A percentile compares a stretch with the other conserved stretches of the same genome.
Conservation (phyloP, 2,113 vertebrate genomes). For the Tricholaema leucomelas region DNA sequence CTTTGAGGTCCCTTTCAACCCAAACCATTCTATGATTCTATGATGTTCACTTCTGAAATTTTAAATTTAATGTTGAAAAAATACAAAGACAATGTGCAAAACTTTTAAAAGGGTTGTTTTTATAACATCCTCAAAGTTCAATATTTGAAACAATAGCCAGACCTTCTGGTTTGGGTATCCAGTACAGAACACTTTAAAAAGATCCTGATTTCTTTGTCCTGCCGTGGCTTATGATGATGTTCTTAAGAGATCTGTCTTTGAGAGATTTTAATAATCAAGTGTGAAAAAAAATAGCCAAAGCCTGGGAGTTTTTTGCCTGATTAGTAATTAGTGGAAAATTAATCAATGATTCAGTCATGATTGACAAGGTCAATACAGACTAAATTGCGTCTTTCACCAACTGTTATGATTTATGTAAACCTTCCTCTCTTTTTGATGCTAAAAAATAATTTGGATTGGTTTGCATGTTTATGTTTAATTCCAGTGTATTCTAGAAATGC, state of each 20-base stretch:
- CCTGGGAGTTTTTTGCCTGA: not conserved
- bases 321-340: not conserved
- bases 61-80: not conserved
- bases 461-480: not conserved
- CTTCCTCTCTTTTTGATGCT: not conserved
- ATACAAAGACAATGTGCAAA: rapidly evolving
- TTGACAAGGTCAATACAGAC: not conserved
- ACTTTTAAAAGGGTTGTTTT: not conserved
- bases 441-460: not conserved
- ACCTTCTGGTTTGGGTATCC: not conserved
- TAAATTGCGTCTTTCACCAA: not conserved
- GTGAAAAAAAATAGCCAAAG: not conserved
- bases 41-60: no score
- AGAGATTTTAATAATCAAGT: not conserved
- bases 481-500: not conserved
- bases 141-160: not conserved
- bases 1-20: no score
- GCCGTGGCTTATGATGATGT: not conserved
- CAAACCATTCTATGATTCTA: no score
- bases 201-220: not conserved
- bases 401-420: not conserved
- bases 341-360: not conserved
- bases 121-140: not conserved
- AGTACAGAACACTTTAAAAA: not conserved
- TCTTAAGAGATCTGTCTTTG: not conserved